Evolutionary conservation across 2,113 vertebrate genomes (phyloP).

Genomic region (Buteo buteo): DNA sequence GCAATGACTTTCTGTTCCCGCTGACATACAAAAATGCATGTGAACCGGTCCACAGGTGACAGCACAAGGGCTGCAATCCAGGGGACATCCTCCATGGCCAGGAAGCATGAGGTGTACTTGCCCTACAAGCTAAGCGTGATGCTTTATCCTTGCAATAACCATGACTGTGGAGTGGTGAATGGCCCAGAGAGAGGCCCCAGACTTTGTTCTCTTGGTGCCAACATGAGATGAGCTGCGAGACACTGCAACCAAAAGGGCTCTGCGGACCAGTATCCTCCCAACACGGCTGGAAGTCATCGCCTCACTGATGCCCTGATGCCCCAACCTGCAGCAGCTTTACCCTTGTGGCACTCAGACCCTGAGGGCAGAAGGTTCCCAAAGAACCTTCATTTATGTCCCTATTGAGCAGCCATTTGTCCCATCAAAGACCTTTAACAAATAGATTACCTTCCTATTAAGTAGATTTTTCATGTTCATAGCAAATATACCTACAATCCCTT

Average conservation of each 20-base stretch:
- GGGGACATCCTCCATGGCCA: neutral
- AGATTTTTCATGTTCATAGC: neutral
- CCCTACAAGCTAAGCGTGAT: neutral
- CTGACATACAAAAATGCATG: neutral
- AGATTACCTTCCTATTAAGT: neutral
- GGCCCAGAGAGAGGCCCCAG: neutral
- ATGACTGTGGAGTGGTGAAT: accelerated
- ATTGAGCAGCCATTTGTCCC: neutral
- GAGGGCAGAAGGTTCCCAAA: neutral
- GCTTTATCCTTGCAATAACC: neutral
- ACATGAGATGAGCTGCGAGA: neutral
- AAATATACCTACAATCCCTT: neutral
- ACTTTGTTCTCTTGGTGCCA: neutral
- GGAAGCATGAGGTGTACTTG: neutral
- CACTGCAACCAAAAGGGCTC: neutral
- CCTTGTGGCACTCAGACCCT: neutral
- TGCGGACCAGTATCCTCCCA: neutral
- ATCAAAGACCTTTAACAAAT: neutral
- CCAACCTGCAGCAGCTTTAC: neutral
- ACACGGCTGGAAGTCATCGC: neutral
- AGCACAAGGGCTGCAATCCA: neutral
- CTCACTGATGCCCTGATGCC: neutral
- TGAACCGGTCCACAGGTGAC: neutral
- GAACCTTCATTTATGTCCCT: neutral
- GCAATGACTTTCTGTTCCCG: neutral